Conservation (phyloP, 2,113 vertebrate genomes). For the Penelope pileata region DNA sequence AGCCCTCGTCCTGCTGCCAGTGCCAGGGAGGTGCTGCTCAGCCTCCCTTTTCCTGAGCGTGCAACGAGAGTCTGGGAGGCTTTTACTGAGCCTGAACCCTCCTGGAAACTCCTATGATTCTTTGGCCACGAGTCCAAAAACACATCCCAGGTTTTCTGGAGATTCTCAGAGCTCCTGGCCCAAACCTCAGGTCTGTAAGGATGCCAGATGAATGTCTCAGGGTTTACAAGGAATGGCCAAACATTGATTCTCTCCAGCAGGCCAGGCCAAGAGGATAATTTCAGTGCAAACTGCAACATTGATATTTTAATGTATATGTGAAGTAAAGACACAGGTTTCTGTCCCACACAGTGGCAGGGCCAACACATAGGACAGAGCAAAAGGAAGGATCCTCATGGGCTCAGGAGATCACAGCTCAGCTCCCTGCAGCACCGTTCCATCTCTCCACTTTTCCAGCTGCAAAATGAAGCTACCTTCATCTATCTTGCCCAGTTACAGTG, state of each 20-base stretch:
- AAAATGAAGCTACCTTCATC: neutral
- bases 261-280: neutral
- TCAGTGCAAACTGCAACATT: neutral
- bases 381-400: rapidly evolving
- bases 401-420: neutral
- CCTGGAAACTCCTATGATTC: conserved; percentile 6
- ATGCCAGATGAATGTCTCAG: conserved; percentile 48
- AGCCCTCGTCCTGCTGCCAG: neutral
- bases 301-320: neutral
- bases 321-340: neutral
- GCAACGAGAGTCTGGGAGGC: neutral
- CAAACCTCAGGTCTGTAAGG: conserved; percentile 7
- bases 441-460: neutral
- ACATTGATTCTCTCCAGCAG: neutral
- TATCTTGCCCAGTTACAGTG: neutral
- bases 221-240: conserved; percentile 1
- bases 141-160: neutral
- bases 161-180: conserved; percentile 30
- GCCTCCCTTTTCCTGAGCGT: neutral
- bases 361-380: neutral
- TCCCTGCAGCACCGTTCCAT: neutral
- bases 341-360: neutral
- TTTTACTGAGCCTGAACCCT: neutral
- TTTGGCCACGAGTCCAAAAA: neutral
- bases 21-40: neutral